Percentiles rank a stretch among this genome's conserved stretches.
These are phyloP conservation scores for Ophion slaviceki DNA, from an alignment of 2,888 invertebrate species.

Conservation along the genomic window DNA sequence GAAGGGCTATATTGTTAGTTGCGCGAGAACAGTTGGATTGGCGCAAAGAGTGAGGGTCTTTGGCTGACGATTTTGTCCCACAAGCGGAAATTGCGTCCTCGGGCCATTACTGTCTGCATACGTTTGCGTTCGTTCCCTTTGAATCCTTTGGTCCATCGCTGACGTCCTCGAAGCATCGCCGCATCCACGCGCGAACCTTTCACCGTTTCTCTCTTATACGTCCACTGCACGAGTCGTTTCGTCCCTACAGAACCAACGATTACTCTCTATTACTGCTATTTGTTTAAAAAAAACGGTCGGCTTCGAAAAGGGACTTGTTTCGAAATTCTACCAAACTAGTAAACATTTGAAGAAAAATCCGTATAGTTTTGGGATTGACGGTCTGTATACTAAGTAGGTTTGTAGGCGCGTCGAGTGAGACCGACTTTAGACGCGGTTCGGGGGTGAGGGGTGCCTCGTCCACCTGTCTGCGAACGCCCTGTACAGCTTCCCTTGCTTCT, in stretches of 20 bases:
- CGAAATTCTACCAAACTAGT: neutral
- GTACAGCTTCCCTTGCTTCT: conserved; percentile 3
- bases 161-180: conserved; percentile 35
- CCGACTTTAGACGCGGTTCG: too few relatives aligned
- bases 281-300: too few relatives aligned
- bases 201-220: conserved; percentile 37
- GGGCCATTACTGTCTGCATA: conserved; percentile 64
- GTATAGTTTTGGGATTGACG: too few relatives aligned
- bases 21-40: conserved; percentile 4
- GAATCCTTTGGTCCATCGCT: conserved; percentile 55
- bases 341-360: too few relatives aligned
- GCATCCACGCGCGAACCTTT: conserved; percentile 26
- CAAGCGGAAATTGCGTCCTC: conserved; percentile 64
- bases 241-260: too few relatives aligned
- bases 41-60: conserved; percentile 3
- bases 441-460: neutral
- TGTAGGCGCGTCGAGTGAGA: too few relatives aligned
- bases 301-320: neutral
- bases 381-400: too few relatives aligned
- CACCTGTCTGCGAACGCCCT: neutral
- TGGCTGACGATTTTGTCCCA: conserved; percentile 46
- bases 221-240: neutral
- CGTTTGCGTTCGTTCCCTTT: conserved; percentile 63
- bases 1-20: conserved; percentile 54
- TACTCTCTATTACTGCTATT: neutral